Base-by-base conservation (phyloP, 64 coral and sea anemone genomes). In the Montipora foliosa region DNA sequence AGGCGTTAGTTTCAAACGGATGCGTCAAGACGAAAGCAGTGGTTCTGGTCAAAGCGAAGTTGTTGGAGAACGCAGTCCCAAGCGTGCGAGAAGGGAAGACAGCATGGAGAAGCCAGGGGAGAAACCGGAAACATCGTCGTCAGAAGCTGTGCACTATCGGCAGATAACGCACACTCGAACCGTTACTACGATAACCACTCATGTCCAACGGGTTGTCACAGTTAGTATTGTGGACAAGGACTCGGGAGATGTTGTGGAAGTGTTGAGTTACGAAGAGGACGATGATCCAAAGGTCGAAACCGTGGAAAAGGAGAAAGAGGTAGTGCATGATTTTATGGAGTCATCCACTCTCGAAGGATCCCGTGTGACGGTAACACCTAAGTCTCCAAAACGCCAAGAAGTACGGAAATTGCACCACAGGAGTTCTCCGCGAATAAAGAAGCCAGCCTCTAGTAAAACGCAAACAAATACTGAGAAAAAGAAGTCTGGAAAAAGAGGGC, bases 101-200 rank as follows among this genome's bases (percentile, higher is more conserved):
- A 29, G 71, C 2, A 44, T 14, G 24, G 62, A 2, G 5, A 21
- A 71, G 4, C 7, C 16, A 11, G 12, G 1, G 5, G 60, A 67
- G 53, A 62, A 44, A 51, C 7, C 52, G 44, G 51, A 44, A 60
- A 61, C 8, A 6, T 5, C 52, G 4, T 82, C 80, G 24, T 82
- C 80, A 37, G 55, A 11, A 62, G 53, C 11, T 29, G 59, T 83
- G 75, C 72, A 61, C 25, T 90, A 79, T 19, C 25, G 53, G 15
- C 85, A 88, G 21, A 46, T 88, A 11, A 93, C 64, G 3, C 60
- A 79, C 37, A 81, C 76, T 1, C 58, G 61, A 9, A 88, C 22
- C 14, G 16, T 93, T 12, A 87, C 67, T 11, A 88, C 76, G 0
- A 59, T 93, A 14, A 93, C 92, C 1, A 93, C 92, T 45, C 21